Conservation (phyloP, 2,113 vertebrate species). For the Campylorhamphus procurvoides region DNA sequence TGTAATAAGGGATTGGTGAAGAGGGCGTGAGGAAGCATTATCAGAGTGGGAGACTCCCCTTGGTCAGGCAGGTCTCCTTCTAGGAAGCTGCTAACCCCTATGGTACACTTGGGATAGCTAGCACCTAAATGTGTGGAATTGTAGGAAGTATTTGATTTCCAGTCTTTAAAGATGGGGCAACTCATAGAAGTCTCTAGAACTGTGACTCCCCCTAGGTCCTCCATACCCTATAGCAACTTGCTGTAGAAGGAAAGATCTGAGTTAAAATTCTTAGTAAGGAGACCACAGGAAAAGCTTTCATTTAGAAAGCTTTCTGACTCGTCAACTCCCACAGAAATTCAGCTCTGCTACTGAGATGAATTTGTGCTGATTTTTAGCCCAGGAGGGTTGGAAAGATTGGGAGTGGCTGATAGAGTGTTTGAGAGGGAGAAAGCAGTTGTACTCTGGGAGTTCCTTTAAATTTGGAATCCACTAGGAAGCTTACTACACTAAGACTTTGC, state of each 20-base stretch:
- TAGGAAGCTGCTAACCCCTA: background rate
- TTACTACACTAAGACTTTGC: background rate
- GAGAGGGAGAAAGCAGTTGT: background rate
- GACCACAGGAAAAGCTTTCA: background rate
- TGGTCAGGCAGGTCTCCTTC: background rate
- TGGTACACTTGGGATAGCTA: background rate
- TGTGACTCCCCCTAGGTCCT: background rate
- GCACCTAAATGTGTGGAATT: background rate
- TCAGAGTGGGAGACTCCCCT: background rate
- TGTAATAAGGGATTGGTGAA: background rate
- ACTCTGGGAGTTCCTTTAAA: background rate
- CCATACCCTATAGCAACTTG: background rate
- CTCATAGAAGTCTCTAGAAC: background rate
- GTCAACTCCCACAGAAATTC: background rate
- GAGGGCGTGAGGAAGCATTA: background rate
- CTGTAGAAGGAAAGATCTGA: background rate
- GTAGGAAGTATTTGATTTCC: background rate
- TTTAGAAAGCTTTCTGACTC: background rate
- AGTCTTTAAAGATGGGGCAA: background rate
- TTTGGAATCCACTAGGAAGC: background rate
- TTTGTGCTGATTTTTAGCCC: background rate
- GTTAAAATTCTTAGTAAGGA: background rate
- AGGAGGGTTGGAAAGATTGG: background rate
- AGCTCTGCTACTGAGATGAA: background rate
- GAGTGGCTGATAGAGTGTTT: background rate